A percentile compares a stretch with the other conserved stretches of the same genome.
Conservation (phyloP, 2,797 vertebrate species). For the Lagocephalus sceleratus region DNA sequence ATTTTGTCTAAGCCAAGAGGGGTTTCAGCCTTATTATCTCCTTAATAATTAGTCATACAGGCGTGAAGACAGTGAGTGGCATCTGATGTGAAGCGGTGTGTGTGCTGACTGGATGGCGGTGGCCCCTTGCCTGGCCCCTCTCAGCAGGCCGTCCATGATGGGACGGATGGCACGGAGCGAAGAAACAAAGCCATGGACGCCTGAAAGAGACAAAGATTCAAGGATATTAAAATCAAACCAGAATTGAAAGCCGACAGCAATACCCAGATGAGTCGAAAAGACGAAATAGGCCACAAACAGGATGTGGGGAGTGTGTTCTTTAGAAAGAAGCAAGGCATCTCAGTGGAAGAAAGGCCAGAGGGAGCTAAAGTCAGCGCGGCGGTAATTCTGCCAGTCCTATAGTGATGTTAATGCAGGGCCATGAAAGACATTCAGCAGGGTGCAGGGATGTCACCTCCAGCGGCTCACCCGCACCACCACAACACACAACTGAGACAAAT, state of each 20-base stretch:
- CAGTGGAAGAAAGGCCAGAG: constrained; percentile 18
- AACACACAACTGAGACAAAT: constrained; percentile 52
- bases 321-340: constrained; percentile 9
- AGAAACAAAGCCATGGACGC: constrained; percentile 52
- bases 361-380: constrained; percentile 65
- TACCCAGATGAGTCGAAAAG: not conserved
- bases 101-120: constrained; percentile 46
- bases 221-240: constrained; percentile 31
- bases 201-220: constrained; percentile 59
- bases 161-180: constrained; percentile 66
- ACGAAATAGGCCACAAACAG: not conserved
- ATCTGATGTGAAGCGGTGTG: constrained; percentile 55
- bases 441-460: constrained; percentile 59
- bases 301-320: not conserved
- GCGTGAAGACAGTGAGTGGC: constrained; percentile 43
- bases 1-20: constrained; percentile 51
- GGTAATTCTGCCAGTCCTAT: constrained; percentile 78
- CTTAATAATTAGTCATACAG: constrained; percentile 41
- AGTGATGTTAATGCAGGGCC: constrained; percentile 78
- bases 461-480: constrained; percentile 60
- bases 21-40: constrained; percentile 53
- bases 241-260: constrained; percentile 4
- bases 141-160: constrained; percentile 62
- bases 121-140: constrained; percentile 64
- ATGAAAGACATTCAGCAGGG: constrained; percentile 71